Conservation (phyloP, 2,113 vertebrate genomes). For the Grallaria varia region DNA sequence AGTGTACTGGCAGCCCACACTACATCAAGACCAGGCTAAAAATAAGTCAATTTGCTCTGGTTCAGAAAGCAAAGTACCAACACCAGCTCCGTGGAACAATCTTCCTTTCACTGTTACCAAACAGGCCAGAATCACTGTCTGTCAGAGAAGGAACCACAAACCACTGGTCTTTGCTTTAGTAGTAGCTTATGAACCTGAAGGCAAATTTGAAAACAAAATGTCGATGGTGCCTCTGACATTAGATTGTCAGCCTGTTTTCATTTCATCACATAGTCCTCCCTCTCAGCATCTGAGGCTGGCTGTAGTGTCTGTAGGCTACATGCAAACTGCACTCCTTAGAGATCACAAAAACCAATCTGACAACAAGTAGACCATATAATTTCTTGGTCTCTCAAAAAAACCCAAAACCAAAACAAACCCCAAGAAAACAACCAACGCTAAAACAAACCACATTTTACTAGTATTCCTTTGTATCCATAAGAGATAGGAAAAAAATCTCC, state of each 20-base stretch:
- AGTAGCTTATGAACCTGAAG: background rate
- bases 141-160: background rate
- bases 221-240: background rate
- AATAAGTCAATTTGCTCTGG: slow-evolving; percentile 39
- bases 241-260: background rate
- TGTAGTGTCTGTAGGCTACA: background rate
- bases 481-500: background rate
- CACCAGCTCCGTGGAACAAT: background rate
- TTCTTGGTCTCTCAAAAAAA: background rate
- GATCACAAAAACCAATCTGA: background rate
- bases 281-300: background rate
- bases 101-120: background rate
- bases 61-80: background rate
- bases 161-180: background rate
- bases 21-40: slow-evolving; percentile 36
- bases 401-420: background rate
- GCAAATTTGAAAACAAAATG: background rate
- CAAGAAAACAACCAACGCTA: background rate
- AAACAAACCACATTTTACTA: background rate
- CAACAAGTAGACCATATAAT: background rate
- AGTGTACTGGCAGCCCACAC: background rate
- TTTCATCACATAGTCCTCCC: background rate
- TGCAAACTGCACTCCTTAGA: background rate
- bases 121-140: background rate
- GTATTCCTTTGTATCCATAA: background rate